Conservation (phyloP, 2,888 invertebrate genomes). For the Monoplex corrugatus region DNA sequence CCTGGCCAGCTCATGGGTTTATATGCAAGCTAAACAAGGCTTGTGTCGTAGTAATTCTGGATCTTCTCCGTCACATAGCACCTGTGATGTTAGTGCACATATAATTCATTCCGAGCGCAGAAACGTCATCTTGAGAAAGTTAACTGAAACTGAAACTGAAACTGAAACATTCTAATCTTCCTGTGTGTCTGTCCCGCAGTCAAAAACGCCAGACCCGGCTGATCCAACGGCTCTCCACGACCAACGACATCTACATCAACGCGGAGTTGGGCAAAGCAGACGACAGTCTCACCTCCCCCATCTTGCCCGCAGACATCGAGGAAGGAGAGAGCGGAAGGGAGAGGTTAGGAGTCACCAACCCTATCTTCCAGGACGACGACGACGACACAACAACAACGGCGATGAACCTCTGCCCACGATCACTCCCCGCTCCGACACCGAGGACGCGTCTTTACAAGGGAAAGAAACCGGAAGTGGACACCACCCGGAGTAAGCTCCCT, state of each 20-base stretch:
- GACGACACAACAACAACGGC: neutral
- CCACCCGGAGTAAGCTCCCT: neutral
- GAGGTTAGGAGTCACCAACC: neutral
- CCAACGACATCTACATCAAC: neutral
- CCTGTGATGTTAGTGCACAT: too few species aligned
- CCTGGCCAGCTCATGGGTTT: too few species aligned
- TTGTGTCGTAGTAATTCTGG: too few species aligned
- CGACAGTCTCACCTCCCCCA: neutral
- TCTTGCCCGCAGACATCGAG: neutral
- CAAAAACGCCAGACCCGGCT: neutral
- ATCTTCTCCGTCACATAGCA: too few species aligned
- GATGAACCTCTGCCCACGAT: neutral
- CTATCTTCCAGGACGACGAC: slow-evolving; percentile 8
- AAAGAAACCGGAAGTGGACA: neutral
- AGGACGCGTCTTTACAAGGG: neutral
- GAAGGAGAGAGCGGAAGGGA: neutral
- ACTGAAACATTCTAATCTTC: too few species aligned
- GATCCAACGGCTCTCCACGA: neutral
- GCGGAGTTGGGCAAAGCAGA: neutral
- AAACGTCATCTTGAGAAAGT: too few species aligned
- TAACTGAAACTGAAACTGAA: too few species aligned
- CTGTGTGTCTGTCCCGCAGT: neutral
- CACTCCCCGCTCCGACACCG: neutral
- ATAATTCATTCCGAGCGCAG: too few species aligned
- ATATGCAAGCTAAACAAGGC: too few species aligned